Base-by-base conservation (phyloP, 2,888 invertebrate species). In the Tubulanus polymorphus region DNA sequence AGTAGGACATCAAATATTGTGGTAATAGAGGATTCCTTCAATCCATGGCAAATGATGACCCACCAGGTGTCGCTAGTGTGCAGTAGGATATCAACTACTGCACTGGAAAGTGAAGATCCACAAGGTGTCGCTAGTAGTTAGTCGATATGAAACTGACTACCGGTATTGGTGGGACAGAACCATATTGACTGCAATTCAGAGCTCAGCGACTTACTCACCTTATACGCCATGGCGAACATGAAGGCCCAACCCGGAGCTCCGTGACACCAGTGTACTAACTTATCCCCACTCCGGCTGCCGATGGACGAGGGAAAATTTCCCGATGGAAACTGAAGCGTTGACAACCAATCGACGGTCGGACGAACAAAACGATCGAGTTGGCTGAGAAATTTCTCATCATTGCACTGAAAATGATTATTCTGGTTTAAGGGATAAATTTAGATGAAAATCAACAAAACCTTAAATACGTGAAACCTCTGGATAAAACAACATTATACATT, bases 231-330 rank as follows among this genome's bases (percentile, higher is more conserved):
- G 8, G 72, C 60, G 61, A 78, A 88, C 65, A 90, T 79, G 65
- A 87, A 85, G 15, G 90, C 83, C 81, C 89, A 88, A 37, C 92
- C 92, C 20, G 93, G 90, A 25, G 92, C 90, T n/a, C 93, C 93
- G 75, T 93, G 93, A 79, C 93, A 93, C 93, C 93, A 93, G 69
- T 93, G 93, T 23, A 93, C 86, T 60, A 92, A 83, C 76, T 84
- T 85, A 75, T 93, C 93, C 29, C 83, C 68, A 10, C 64, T 80
- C 61, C 84, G 53, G 56, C 70, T 87, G 1, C 85, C 87, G 28
- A 88, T 65, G 0, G 91, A 91, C 0, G 91, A 91, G 1, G 89
- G 89, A 73, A 87, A 88, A 65, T 82, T 82, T n/a, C 80, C 81
- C 3, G 81, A 81, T 1, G 78, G 74, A 61, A 75, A 81, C 59